Percentiles rank a stretch among this genome's conserved stretches.
phyloP scores from a whole-genome alignment of 2,113 vertebrate species.

The Caranx melampygus region DNA sequence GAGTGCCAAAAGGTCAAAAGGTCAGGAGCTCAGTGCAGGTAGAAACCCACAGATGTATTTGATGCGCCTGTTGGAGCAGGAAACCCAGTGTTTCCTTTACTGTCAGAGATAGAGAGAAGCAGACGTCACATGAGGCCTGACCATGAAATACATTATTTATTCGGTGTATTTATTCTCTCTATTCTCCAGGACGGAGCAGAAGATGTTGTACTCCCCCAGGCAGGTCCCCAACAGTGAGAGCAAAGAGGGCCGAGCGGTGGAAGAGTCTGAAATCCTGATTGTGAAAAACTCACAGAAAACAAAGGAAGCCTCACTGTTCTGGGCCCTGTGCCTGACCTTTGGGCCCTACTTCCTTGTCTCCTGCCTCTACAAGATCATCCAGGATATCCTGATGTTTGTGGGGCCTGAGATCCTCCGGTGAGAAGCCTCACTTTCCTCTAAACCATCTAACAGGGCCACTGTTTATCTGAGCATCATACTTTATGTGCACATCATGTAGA shows the following conservation, averaged over 20 bases:
- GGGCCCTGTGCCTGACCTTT: constrained; percentile 92
- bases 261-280: constrained; percentile 92
- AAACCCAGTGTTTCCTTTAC: no score
- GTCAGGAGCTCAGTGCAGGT: constrained; percentile 75
- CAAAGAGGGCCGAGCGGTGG: constrained; percentile 77
- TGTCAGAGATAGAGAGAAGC: no score
- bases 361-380: constrained; percentile 91
- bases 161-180: neutral
- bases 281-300: constrained; percentile 80
- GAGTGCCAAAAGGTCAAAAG: constrained; percentile 89
- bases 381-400: constrained; percentile 95
- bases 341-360: constrained; percentile 97
- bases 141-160: no score
- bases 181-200: constrained; percentile 65
- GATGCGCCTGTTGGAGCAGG: no score
- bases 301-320: constrained; percentile 88
- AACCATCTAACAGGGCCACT: no score
- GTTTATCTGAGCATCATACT: no score
- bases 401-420: constrained; percentile 93
- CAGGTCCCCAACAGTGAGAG: constrained; percentile 37
- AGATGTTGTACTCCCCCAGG: constrained; percentile 82
- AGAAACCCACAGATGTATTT: no score
- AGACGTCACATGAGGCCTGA: no score
- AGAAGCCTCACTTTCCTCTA: constrained; percentile 29
- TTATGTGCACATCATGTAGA: no score